A percentile compares a stretch with the other conserved stretches of the same genome.
phyloP scores from a whole-genome alignment of 2,888 invertebrate species.

The Cosmorhoe ocellata region DNA sequence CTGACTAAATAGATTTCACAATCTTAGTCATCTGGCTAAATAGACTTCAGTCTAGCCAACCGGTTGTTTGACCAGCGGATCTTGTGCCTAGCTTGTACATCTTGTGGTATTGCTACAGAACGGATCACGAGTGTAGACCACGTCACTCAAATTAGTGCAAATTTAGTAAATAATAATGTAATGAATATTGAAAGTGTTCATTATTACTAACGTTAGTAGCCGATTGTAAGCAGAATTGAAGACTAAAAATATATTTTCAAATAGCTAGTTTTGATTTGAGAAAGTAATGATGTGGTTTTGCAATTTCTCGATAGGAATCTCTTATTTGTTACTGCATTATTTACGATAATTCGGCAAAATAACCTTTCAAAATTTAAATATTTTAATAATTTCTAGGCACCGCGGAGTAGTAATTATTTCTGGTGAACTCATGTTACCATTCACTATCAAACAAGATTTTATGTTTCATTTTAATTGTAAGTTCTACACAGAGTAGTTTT shows the following conservation, averaged over 20 bases:
- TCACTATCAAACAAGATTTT: constrained; percentile 71
- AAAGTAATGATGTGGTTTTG: constrained; percentile 1
- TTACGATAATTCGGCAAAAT: constrained; percentile 13
- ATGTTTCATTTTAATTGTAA: constrained; percentile 65
- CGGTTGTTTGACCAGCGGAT: constrained; percentile 4
- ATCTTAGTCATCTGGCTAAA: neutral
- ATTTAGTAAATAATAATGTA: constrained; percentile 24
- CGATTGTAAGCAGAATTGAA: constrained; percentile 11
- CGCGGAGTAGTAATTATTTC: constrained; percentile 50
- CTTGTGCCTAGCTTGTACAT: constrained; percentile 7
- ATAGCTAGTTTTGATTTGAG: constrained; percentile 16
- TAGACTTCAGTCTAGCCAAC: neutral
- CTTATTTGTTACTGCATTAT: constrained; percentile 14
- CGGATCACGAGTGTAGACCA: constrained; percentile 16
- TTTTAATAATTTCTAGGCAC: constrained; percentile 26
- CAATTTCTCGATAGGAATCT: constrained; percentile 22
- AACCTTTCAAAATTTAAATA: constrained; percentile 20
- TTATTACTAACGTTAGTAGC: constrained; percentile 20
- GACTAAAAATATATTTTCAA: constrained; percentile 12
- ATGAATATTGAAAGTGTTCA: constrained; percentile 30
- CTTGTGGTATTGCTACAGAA: constrained; percentile 15
- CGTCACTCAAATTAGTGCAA: constrained; percentile 20
- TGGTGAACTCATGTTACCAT: constrained; percentile 81
- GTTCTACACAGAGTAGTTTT: constrained; percentile 53
- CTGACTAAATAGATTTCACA: neutral